phyloP scores from a whole-genome alignment of 2,888 invertebrate genomes.

The Sminthurinus aureus region DNA sequence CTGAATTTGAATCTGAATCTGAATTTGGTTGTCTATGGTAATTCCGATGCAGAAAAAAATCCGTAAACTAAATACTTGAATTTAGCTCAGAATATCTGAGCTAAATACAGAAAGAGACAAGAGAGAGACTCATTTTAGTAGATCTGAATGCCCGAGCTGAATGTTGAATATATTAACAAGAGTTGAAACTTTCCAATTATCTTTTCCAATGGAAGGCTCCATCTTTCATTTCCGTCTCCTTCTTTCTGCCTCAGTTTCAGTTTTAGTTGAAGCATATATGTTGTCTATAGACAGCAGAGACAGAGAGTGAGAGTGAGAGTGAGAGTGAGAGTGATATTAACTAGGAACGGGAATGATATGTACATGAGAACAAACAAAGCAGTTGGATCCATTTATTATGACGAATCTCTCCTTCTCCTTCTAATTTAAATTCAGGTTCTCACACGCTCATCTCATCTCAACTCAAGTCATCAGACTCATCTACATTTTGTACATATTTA shows the following conservation, averaged over 20 bases:
- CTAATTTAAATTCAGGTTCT: background rate
- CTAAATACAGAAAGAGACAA: background rate
- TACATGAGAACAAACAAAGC: too few species aligned
- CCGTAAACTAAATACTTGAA: background rate
- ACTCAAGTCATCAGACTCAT: too few species aligned
- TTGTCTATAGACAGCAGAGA: too few species aligned
- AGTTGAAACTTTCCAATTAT: conserved; percentile 10
- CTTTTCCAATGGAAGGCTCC: background rate
- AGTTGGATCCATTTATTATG: background rate
- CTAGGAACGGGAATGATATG: too few species aligned
- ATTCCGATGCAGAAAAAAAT: conserved; percentile 7
- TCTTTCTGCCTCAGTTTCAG: background rate
- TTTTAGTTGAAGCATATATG: background rate
- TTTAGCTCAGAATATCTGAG: background rate
- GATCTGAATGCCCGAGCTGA: too few species aligned
- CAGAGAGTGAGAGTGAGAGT: too few species aligned
- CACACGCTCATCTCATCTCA: background rate
- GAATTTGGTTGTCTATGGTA: too few species aligned
- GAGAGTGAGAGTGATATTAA: too few species aligned
- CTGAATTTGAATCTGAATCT: too few species aligned
- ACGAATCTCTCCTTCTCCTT: background rate
- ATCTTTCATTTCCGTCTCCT: background rate
- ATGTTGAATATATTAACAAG: background rate
- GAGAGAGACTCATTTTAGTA: background rate
- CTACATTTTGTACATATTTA: background rate